Base-by-base conservation (phyloP, 2,888 invertebrate genomes). In the Ormyrus thymus region DNA sequence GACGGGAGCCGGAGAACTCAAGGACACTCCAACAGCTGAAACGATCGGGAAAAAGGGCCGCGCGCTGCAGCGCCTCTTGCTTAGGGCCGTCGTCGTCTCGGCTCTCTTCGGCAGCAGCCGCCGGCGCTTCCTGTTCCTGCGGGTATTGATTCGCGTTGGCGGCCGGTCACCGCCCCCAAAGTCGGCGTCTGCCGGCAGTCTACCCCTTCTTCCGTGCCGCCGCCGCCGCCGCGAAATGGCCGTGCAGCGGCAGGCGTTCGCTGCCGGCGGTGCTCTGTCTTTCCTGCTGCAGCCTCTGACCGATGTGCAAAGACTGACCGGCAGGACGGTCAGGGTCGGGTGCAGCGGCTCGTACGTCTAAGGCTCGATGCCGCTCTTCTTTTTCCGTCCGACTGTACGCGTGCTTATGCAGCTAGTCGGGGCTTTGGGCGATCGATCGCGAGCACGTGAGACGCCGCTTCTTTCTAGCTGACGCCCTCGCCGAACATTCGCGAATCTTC, bases 131-230 rank as follows among this genome's bases (percentile, higher is more conserved):
- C 89, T 89, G 89, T 89, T 90, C 89, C 90, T 90, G 89, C 90
- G 90, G 90, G 89, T 90, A 90, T 90, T 90, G 90, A 90, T 90
- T 90, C 89, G 88, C 88, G 89, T 89, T 87, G 89, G 88, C 87
- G 88, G 88, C 68, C 89, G 90, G 89, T 90, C 90, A 89, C 90
- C 90, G 89, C 90, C 90, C 89, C 90, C 89, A 74, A 85, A 85
- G 87, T 85, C 87, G 86, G 85, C 87, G 90, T 90, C 89, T 90
- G 87, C 88, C 87, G 85, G 84, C 86, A 85, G 90, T 89, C 89
- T 89, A 87, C 88, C 88, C 85, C 86, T 86, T 71, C 82, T 81
- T 81, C 73, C 85, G 29, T 29, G 29, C 29, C 69, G 48, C 6
- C 75, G 7, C 13, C 51, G 55, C 70, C 70, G 69, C 76, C 45